Percentiles rank a stretch among this genome's conserved stretches.
phyloP scores from a whole-genome alignment of 2,888 invertebrate genomes.

The Panzeria rudis region DNA sequence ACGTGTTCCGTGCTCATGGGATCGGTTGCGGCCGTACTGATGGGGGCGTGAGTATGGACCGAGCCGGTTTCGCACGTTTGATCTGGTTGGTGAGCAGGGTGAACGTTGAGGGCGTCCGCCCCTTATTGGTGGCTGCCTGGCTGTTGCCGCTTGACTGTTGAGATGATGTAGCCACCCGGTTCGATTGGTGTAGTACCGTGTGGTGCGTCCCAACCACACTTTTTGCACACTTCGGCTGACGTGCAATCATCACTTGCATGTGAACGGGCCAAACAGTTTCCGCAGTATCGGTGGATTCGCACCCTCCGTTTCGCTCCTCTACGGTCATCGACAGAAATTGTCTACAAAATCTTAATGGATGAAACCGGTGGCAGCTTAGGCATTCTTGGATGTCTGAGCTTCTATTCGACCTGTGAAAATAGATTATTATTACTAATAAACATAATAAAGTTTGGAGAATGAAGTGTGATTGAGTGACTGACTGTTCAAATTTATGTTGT shows the following conservation, averaged over 20 bases:
- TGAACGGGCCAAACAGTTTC: neutral
- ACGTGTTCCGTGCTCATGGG: neutral
- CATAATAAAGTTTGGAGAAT: neutral
- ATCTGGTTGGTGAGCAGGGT: neutral
- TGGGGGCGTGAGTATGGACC: too few species aligned
- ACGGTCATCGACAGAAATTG: neutral
- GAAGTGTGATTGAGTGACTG: neutral
- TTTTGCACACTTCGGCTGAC: neutral
- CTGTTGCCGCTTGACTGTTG: neutral
- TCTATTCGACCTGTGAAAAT: neutral
- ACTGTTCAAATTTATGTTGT: too few species aligned
- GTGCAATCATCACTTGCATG: neutral
- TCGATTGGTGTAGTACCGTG: neutral
- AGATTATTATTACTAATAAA: neutral
- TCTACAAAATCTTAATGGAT: neutral
- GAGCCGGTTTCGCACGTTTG: neutral
- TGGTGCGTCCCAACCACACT: slow-evolving; percentile 13
- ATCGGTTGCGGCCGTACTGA: too few species aligned
- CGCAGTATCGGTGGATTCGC: neutral
- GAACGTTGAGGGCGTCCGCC: neutral
- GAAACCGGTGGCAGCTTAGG: neutral
- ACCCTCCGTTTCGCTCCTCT: neutral
- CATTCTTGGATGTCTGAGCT: neutral
- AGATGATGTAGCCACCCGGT: neutral
- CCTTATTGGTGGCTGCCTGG: neutral